Conservation (phyloP, 2,113 vertebrate genomes). For the Acanthisitta chloris region DNA sequence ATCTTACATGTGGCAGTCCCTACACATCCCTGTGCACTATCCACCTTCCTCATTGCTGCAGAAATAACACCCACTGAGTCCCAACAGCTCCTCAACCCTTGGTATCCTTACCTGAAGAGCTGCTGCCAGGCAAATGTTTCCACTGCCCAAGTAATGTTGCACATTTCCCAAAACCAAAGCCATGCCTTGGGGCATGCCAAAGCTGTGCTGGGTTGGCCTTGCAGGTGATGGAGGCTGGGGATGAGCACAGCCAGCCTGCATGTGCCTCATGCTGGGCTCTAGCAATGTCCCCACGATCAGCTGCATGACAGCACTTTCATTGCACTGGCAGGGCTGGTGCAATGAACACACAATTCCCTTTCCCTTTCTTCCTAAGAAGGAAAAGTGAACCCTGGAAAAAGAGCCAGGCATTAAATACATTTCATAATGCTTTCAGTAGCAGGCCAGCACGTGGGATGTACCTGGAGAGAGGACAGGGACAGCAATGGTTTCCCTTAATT, state of each 20-base stretch:
- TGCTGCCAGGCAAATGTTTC: background rate
- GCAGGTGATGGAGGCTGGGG: background rate
- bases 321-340: rapidly evolving
- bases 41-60: background rate
- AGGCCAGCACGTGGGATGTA: background rate
- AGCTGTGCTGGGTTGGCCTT: background rate
- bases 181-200: background rate
- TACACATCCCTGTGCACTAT: background rate
- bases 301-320: background rate
- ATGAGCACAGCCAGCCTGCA: background rate
- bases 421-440: background rate
- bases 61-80: background rate
- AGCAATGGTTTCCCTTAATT: background rate
- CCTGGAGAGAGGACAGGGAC: background rate
- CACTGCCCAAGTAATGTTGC: background rate
- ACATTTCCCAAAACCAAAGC: background rate
- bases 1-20: background rate
- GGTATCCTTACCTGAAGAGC: background rate
- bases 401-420: background rate
- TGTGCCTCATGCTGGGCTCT: background rate
- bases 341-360: background rate
- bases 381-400: background rate
- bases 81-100: background rate
- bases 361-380: background rate
- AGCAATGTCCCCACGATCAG: background rate